Conservation (phyloP, 2,888 invertebrate species). For the Aphidoletes aphidimyza region DNA sequence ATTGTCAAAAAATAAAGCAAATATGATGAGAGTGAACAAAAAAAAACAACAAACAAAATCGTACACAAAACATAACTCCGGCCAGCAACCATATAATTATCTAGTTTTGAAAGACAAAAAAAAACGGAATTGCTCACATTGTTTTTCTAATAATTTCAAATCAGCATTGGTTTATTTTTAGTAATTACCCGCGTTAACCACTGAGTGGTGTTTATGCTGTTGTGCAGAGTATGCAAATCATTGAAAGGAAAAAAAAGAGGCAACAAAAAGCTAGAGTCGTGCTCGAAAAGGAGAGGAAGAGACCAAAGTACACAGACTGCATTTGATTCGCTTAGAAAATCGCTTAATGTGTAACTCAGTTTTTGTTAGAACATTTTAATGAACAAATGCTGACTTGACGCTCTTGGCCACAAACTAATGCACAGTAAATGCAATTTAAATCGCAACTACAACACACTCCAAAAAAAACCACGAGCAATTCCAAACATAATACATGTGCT, state of each 20-base stretch:
- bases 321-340: not conserved
- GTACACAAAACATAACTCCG: conserved; percentile 29
- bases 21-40: not conserved
- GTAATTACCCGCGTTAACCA: conserved; percentile 2
- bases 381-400: not conserved
- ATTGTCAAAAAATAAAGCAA: not conserved
- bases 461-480: conserved; percentile 20
- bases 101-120: not conserved
- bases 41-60: not conserved
- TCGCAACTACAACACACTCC: not conserved
- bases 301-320: not conserved
- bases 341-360: not conserved
- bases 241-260: not conserved
- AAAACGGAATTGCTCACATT: conserved; percentile 43
- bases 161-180: not conserved
- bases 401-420: not conserved
- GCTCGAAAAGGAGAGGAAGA: not conserved
- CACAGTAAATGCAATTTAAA: not conserved
- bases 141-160: conserved; percentile 46
- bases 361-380: conserved; percentile 11
- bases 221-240: not conserved
- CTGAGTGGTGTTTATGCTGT: not conserved
- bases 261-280: too few species aligned
- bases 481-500: not conserved
- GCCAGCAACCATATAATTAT: conserved; percentile 43